These are phyloP conservation scores for Balearica regulorum DNA, from an alignment of 2,797 vertebrate species.

Conservation along the genomic window DNA sequence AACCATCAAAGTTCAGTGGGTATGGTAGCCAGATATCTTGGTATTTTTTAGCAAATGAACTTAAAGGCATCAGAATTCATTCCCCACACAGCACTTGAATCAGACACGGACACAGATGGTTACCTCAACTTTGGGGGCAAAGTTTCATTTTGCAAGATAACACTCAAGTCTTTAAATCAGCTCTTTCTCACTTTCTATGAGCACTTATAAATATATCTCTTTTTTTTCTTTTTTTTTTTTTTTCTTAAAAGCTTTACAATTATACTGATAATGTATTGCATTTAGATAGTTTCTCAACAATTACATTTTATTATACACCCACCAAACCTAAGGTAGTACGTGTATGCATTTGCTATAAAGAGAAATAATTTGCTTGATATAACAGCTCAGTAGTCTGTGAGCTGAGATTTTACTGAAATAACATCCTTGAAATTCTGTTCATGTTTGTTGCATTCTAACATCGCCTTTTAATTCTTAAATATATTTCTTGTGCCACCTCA, in stretches of 20 bases:
- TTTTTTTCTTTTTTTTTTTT: neutral
- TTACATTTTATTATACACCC: neutral
- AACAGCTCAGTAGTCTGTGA: neutral
- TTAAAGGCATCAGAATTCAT: conserved; percentile 14
- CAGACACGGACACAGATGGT: conserved; percentile 54
- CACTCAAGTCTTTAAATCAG: conserved; percentile 35
- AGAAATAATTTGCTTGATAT: neutral
- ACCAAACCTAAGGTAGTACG: neutral
- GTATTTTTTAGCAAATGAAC: neutral
- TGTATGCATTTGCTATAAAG: neutral
- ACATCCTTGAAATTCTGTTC: neutral
- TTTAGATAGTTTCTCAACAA: neutral
- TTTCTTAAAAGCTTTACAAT: neutral
- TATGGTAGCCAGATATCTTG: neutral
- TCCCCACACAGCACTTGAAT: conserved; percentile 8
- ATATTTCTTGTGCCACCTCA: neutral
- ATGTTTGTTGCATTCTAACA: neutral
- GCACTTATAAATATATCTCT: neutral
- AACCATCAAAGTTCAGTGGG: neutral
- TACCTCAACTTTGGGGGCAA: conserved; percentile 39
- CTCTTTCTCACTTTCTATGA: conserved; percentile 9
- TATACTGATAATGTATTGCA: neutral
- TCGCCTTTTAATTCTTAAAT: neutral
- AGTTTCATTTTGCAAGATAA: conserved; percentile 34
- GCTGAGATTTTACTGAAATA: neutral